Conservation (phyloP, 64 coral and sea anemone genomes). For the Acropora tenuis region DNA sequence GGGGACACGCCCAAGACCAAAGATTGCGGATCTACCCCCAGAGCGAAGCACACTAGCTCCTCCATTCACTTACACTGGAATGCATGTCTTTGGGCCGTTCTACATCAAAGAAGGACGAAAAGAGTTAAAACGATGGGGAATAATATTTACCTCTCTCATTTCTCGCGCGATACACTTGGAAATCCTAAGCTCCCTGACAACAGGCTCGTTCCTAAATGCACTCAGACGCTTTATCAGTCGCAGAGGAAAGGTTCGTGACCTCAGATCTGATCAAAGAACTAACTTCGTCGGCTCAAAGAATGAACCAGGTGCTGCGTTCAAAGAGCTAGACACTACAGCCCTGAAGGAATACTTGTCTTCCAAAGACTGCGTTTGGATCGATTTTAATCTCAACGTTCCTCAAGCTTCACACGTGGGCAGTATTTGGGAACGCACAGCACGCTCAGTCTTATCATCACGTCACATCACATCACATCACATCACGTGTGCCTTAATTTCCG, state of each 20-base stretch:
- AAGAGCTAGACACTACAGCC: conserved; percentile 1
- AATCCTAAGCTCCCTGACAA: conserved; percentile 4
- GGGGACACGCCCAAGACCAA: conserved; percentile 53
- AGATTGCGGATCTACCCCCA: conserved; percentile 66
- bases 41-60: conserved; percentile 48
- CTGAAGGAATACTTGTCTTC: conserved; percentile 34
- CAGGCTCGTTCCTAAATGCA: conserved; percentile 3
- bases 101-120: conserved; percentile 8
- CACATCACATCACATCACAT: too few relatives aligned
- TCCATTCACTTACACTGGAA: conserved; percentile 5
- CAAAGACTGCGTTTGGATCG: conserved; percentile 45
- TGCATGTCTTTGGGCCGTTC: too few relatives aligned
- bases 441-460: conserved; percentile 46
- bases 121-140: conserved; percentile 64
- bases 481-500: too few relatives aligned
- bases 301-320: conserved; percentile 13
- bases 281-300: conserved; percentile 64
- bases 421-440: conserved; percentile 46
- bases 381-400: conserved; percentile 52
- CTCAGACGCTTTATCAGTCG: conserved; percentile 50
- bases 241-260: conserved; percentile 56
- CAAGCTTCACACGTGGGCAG: conserved; percentile 63
- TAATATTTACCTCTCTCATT: conserved; percentile 38
- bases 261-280: conserved; percentile 49
- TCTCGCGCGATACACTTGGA: conserved; percentile 50